phyloP scores from a whole-genome alignment of 2,888 invertebrate genomes.

The Amblyjoppa proteus region DNA sequence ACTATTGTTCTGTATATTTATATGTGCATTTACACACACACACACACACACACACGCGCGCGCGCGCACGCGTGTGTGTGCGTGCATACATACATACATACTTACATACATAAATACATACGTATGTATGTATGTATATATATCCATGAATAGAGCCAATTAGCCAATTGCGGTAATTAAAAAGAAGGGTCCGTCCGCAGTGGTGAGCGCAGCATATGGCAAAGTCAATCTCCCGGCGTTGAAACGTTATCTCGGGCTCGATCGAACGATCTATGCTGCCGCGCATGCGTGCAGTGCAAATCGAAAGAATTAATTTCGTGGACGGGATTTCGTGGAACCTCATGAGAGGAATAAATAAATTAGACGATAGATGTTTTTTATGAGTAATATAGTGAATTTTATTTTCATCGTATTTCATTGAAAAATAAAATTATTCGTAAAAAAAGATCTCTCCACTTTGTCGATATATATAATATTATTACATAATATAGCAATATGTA shows the following conservation, averaged over 20 bases:
- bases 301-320: neutral
- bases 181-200: slow-evolving; percentile 61
- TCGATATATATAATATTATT: slow-evolving; percentile 73
- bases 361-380: slow-evolving; percentile 39
- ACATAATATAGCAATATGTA: slow-evolving; percentile 71
- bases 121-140: neutral
- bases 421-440: slow-evolving; percentile 85
- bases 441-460: slow-evolving; percentile 83
- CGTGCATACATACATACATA: neutral
- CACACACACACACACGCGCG: no score
- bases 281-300: neutral
- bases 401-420: slow-evolving; percentile 83
- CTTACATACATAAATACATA: no score
- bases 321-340: neutral
- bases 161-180: slow-evolving; percentile 81
- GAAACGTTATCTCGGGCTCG: slow-evolving; percentile 27
- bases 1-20: neutral
- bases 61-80: no score
- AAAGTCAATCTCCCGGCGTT: neutral
- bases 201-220: neutral
- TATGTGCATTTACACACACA: neutral
- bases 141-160: slow-evolving; percentile 77
- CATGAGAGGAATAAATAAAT: neutral
- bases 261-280: neutral
- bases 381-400: slow-evolving; percentile 81